Conservation (phyloP, 2,113 vertebrate species). For the Antennarius striatus region DNA sequence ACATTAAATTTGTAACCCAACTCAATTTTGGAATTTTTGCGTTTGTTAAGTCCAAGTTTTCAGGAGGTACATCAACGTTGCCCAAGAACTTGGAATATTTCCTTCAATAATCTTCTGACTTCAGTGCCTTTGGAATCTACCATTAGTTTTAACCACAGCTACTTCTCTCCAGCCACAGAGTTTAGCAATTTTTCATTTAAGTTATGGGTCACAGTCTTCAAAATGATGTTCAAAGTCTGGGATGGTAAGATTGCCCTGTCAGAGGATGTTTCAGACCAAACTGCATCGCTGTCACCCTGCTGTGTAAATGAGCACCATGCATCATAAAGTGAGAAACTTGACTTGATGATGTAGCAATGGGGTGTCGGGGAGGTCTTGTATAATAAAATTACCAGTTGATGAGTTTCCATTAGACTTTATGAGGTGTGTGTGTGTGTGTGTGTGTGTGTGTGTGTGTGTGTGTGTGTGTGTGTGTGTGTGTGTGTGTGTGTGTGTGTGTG, state of each 20-base stretch:
- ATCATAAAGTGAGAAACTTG: constrained; percentile 42
- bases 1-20: not conserved
- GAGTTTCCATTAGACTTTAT: constrained; percentile 69
- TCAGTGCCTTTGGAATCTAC: constrained; percentile 26
- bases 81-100: too few species aligned
- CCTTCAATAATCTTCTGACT: not conserved
- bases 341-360: constrained; percentile 38
- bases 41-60: constrained; percentile 1
- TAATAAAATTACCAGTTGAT: constrained; percentile 69
- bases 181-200: constrained; percentile 25
- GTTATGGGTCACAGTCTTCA: constrained; percentile 8
- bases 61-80: too few species aligned
- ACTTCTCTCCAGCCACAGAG: constrained; percentile 34
- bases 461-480: constrained; percentile 8
- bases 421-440: constrained; percentile 39
- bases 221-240: constrained; percentile 18
- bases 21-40: not conserved
- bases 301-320: constrained; percentile 43
- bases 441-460: constrained; percentile 8
- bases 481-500: constrained; percentile 26
- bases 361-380: constrained; percentile 46
- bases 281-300: constrained; percentile 23
- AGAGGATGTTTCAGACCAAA: constrained; percentile 23
- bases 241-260: constrained; percentile 30
- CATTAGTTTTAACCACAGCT: constrained; percentile 8